Evolutionary conservation across 2,888 invertebrate genomes (phyloP).

Genomic region (Phyto melanocephala): DNA sequence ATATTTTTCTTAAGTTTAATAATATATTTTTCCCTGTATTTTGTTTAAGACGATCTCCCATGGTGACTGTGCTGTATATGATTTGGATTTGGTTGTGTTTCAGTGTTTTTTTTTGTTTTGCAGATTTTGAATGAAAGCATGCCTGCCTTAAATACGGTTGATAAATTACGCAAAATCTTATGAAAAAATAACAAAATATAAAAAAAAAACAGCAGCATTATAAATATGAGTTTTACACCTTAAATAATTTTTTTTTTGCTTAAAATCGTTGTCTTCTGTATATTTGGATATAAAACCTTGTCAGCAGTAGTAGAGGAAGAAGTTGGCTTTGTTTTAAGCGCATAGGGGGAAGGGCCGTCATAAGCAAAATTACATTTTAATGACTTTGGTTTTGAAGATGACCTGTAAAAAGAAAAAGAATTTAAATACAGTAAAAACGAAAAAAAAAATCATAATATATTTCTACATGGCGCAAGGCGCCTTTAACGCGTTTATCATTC

Average conservation of each 20-base stretch:
- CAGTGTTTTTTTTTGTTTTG: slow-evolving; percentile 29
- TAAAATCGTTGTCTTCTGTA: slow-evolving; percentile 11
- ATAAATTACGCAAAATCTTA: slow-evolving; percentile 65
- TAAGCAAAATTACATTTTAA: slow-evolving; percentile 65
- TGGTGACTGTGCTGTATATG: slow-evolving; percentile 56
- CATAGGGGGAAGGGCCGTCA: slow-evolving; percentile 53
- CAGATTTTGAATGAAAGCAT: slow-evolving; percentile 50
- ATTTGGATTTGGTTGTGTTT: slow-evolving; percentile 47
- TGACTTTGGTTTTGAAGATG: slow-evolving; percentile 64
- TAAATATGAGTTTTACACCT: slow-evolving; percentile 62
- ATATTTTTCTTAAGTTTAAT: slow-evolving; percentile 53
- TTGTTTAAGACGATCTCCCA: slow-evolving; percentile 59
- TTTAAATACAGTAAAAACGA: not conserved
- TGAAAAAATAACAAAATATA: slow-evolving; percentile 44
- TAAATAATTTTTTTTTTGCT: slow-evolving; percentile 34
- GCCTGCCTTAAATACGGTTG: slow-evolving; percentile 63
- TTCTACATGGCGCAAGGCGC: slow-evolving; percentile 64
- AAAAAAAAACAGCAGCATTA: slow-evolving; percentile 39
- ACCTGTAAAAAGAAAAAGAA: slow-evolving; percentile 50
- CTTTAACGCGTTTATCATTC: slow-evolving; percentile 62
- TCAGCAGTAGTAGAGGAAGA: slow-evolving; percentile 16
- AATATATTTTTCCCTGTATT: slow-evolving; percentile 36
- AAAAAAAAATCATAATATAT: slow-evolving; percentile 52
- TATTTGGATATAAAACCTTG: slow-evolving; percentile 27
- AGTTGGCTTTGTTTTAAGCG: slow-evolving; percentile 41